phyloP scores from a whole-genome alignment of 2,888 invertebrate species.

The Andrena minutula region DNA sequence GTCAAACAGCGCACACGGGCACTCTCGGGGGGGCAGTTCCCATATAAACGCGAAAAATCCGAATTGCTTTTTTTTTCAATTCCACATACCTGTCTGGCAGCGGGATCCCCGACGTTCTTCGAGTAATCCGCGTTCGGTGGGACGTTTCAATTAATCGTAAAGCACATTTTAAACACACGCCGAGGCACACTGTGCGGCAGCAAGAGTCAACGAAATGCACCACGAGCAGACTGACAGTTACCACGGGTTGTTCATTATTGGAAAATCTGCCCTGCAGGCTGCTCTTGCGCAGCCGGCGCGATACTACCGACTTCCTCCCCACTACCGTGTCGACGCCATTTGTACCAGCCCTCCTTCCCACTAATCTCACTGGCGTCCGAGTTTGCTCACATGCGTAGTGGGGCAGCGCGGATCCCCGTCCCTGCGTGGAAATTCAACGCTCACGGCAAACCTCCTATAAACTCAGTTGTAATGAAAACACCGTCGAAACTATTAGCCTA shows the following conservation, averaged over 20 bases:
- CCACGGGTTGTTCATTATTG: constrained; percentile 76
- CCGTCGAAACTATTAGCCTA: not conserved
- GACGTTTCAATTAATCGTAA: constrained; percentile 55
- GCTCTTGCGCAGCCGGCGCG: constrained; percentile 80
- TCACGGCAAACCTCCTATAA: not conserved
- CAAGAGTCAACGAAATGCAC: constrained; percentile 71
- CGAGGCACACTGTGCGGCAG: constrained; percentile 69
- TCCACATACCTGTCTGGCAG: constrained; percentile 53
- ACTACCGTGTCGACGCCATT: constrained; percentile 70
- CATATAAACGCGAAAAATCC: constrained; percentile 38
- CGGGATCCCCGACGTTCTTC: constrained; percentile 53
- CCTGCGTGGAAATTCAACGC: not conserved
- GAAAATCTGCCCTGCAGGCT: constrained; percentile 72
- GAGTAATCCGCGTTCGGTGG: constrained; percentile 69
- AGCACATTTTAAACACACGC: constrained; percentile 71
- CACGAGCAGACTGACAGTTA: constrained; percentile 74
- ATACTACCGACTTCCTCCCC: constrained; percentile 75
- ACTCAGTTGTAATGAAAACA: not conserved
- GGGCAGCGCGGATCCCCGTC: constrained; percentile 8
- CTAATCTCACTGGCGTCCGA: constrained; percentile 14
- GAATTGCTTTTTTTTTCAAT: constrained; percentile 19
- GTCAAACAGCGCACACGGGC: constrained; percentile 61
- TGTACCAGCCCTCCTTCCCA: constrained; percentile 56
- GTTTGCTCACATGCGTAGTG: constrained; percentile 40
- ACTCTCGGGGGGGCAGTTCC: constrained; percentile 28